Percentiles rank a stretch among this genome's conserved stretches.
These are phyloP conservation scores for Chelon labrosus DNA, from an alignment of 2,797 vertebrate species.

Conservation along the genomic window DNA sequence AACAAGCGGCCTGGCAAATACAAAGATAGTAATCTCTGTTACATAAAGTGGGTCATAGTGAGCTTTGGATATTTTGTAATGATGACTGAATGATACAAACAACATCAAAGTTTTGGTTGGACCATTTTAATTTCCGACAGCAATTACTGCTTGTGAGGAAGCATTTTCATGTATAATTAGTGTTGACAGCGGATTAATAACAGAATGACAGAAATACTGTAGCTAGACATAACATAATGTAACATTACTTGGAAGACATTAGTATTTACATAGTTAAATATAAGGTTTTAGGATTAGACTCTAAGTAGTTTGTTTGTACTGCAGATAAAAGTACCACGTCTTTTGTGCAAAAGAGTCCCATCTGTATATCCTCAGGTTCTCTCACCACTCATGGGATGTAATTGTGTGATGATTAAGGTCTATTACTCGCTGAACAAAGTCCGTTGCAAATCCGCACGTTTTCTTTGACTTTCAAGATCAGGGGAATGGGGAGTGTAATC, in stretches of 20 bases:
- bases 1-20: not conserved
- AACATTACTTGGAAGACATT: not conserved
- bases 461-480: not conserved
- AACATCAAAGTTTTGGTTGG: conserved; percentile 16
- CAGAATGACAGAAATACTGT: not conserved
- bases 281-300: not conserved
- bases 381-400: conserved; percentile 18
- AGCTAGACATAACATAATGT: not conserved
- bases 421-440: conserved; percentile 25
- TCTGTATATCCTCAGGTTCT: conserved; percentile 39
- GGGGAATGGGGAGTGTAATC: not conserved
- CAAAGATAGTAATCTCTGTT: not conserved
- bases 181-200: not conserved
- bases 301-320: not conserved
- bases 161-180: not conserved
- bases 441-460: conserved; percentile 11
- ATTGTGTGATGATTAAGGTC: conserved; percentile 19
- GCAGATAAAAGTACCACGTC: conserved; percentile 17
- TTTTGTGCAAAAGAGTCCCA: conserved; percentile 15
- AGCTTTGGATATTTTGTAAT: conserved; percentile 15
- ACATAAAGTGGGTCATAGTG: not conserved
- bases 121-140: not conserved
- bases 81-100: not conserved
- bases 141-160: not conserved
- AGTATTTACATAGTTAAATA: not conserved